These are phyloP conservation scores for Leptinotarsa lineolata DNA, from an alignment of 1,140 invertebrate species.

Conservation along the genomic window DNA sequence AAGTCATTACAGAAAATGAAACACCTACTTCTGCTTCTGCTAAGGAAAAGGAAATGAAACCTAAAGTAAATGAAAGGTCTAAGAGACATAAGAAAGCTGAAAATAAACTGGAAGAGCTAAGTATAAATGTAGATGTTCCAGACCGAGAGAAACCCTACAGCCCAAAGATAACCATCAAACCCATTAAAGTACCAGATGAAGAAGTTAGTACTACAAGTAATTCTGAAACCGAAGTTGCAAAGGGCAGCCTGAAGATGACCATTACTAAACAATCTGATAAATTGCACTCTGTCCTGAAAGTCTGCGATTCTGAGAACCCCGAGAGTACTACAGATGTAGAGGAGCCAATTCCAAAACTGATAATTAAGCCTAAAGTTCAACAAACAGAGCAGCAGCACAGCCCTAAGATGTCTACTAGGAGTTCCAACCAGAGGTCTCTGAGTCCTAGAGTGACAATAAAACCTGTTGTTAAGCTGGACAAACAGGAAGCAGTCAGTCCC, in stretches of 20 bases:
- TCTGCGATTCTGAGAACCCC: conserved; percentile 48
- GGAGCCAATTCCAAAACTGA: conserved; percentile 49
- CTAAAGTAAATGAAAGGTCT: conserved; percentile 10
- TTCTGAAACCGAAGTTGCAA: conserved; percentile 35
- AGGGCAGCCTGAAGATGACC: conserved; percentile 52
- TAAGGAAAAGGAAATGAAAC: conserved; percentile 16
- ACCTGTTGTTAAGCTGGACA: conserved; percentile 49
- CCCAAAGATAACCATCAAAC: conserved; percentile 54
- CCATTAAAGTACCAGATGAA: conserved; percentile 43
- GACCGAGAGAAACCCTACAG: conserved; percentile 45
- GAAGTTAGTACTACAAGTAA: conserved; percentile 39
- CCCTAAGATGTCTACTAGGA: conserved; percentile 46
- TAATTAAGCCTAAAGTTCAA: conserved; percentile 50
- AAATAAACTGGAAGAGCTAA: conserved; percentile 28
- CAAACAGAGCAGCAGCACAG: conserved; percentile 45
- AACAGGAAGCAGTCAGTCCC: conserved; percentile 38
- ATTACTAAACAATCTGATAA: conserved; percentile 54
- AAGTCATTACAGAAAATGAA: neutral
- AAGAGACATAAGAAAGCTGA: conserved; percentile 23
- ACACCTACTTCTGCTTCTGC: neutral
- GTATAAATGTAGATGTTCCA: conserved; percentile 39
- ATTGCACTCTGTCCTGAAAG: conserved; percentile 52
- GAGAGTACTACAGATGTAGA: conserved; percentile 32
- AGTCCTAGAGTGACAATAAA: conserved; percentile 54
- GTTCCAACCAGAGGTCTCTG: conserved; percentile 37